Evolutionary conservation across 2,888 invertebrate genomes (phyloP), one percentile per base, ranked within the genome.

Genomic region (Trichacis sp.): DNA sequence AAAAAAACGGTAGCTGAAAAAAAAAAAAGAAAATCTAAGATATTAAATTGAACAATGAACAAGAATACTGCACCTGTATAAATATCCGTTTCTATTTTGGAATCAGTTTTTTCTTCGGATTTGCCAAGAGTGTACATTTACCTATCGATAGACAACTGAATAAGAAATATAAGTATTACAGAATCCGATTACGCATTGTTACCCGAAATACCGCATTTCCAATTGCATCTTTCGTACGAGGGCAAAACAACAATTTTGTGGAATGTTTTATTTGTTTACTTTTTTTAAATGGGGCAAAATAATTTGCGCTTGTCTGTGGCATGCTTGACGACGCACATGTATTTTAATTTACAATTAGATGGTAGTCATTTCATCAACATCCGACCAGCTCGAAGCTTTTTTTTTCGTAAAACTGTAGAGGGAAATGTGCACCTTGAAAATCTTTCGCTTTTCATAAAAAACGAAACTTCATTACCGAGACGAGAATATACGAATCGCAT

Each of bases 11-110:
- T 68, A 63, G 62, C 65, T 54, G 56, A 64, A 62, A 52, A 64
- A 64, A 63, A 68, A 67, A 70, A 54, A 65, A 70, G 64, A 57
- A 68, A 52, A 12, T 5, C 9, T n/a, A 33, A 33, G 33, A n/a
- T 50, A 59, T 58, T 61, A 66, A 62, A 62, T 48, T 58, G 24
- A 56, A 49, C 58, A 48, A 56, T 69, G 64, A 64, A 72, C 68
- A 71, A 62, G 57, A 75, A 75, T 76, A 76, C 77, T 79, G 75
- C 77, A 80, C 76, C 77, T 81, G 75, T 77, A 79, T 78, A 79
- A 78, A 80, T 73, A 77, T 81, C 78, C 77, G 77, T 81, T 81
- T 79, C 80, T 76, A 77, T 78, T 79, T 80, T 79, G 76, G 78
- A 79, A 76, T 77, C 74, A 75, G 74, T 79, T 77, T 59, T 63